phyloP scores from a whole-genome alignment of 2,888 invertebrate genomes.

The Neoaliturus tenellus region DNA sequence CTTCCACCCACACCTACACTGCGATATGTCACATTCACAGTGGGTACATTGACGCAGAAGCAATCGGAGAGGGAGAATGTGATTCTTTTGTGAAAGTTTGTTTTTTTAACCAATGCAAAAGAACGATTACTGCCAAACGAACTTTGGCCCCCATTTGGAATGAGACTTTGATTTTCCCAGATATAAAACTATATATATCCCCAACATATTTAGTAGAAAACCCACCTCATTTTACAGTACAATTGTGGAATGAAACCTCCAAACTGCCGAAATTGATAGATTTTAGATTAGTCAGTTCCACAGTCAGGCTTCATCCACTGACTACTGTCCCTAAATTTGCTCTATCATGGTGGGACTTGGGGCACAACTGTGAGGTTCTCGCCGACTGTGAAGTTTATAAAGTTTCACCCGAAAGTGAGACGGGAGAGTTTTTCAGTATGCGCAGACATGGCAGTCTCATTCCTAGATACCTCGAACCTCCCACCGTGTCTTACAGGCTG shows the following conservation, averaged over 20 bases:
- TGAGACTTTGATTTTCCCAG: constrained; percentile 74
- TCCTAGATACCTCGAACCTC: constrained; percentile 8
- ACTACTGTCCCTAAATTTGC: neutral
- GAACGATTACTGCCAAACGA: constrained; percentile 70
- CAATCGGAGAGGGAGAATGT: constrained; percentile 61
- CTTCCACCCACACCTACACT: neutral
- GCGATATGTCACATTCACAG: constrained; percentile 68
- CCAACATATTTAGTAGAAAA: constrained; percentile 70
- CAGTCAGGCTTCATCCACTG: neutral
- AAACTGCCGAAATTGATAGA: constrained; percentile 57
- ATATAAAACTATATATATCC: constrained; percentile 72
- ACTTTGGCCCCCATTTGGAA: constrained; percentile 79
- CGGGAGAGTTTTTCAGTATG: neutral
- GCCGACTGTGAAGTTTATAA: neutral
- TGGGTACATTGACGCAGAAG: constrained; percentile 66
- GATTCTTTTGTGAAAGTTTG: constrained; percentile 2
- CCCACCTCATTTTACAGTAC: constrained; percentile 72
- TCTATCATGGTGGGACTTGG: neutral
- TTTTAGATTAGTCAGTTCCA: neutral
- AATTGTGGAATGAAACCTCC: constrained; percentile 74
- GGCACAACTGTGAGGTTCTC: neutral
- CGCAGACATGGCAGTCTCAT: constrained; percentile 1
- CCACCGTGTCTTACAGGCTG: constrained; percentile 71
- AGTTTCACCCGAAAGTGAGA: neutral
- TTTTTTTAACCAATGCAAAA: constrained; percentile 10